phyloP scores from a whole-genome alignment of 1,140 invertebrate genomes.

The honey bee (Apis mellifera) region DNA sequence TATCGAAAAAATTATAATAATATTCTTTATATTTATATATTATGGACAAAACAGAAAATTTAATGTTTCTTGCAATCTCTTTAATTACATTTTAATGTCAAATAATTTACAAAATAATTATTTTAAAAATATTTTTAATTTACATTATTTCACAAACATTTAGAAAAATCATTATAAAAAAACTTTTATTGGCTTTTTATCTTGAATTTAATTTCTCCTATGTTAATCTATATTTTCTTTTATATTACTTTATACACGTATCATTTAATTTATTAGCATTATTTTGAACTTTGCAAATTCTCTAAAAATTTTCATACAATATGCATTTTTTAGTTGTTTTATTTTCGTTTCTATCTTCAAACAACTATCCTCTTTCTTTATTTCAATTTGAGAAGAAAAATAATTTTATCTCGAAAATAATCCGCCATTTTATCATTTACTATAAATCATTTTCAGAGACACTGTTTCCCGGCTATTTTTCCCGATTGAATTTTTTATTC shows the following conservation, averaged over 20 bases:
- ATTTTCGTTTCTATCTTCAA: neutral
- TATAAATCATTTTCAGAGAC: neutral
- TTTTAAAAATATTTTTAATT: neutral
- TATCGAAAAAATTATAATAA: neutral
- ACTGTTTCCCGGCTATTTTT: constrained; percentile 44
- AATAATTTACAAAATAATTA: neutral
- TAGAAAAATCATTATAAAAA: neutral
- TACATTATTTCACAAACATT: neutral
- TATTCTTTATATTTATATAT: neutral
- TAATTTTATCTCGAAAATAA: too few species aligned
- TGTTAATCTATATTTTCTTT: neutral
- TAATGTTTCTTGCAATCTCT: neutral
- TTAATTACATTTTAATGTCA: neutral
- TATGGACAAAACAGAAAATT: neutral
- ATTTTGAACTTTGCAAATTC: neutral
- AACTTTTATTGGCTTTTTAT: too few species aligned
- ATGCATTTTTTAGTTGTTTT: neutral
- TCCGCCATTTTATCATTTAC: neutral
- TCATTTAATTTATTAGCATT: neutral
- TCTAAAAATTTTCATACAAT: neutral
- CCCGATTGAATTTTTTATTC: neutral
- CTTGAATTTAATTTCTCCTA: neutral
- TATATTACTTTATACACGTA: neutral
- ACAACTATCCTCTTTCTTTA: neutral
- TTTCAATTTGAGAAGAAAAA: neutral